A percentile compares a stretch with the other conserved stretches of the same genome.
phyloP scores from a whole-genome alignment of 2,797 vertebrate species.

The Phaenicophaeus curvirostris region DNA sequence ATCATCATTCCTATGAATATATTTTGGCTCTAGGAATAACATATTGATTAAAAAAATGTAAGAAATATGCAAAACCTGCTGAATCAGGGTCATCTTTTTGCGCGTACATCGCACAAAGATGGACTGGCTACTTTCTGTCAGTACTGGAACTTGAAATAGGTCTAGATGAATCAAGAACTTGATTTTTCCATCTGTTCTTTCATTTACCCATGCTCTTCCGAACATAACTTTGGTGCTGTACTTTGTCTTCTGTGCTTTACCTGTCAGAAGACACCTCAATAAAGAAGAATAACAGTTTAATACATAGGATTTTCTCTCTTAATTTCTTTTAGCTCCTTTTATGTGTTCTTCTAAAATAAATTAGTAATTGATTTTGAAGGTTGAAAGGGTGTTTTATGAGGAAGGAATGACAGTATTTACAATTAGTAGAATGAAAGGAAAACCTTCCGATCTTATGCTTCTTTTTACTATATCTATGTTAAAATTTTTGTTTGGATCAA shows the following conservation, averaged over 20 bases:
- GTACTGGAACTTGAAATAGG: slow-evolving; percentile 7
- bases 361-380: background rate
- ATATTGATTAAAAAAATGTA: background rate
- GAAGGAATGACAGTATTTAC: background rate
- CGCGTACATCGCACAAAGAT: background rate
- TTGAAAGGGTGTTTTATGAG: background rate
- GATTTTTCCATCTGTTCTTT: slow-evolving; percentile 59
- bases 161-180: slow-evolving; percentile 20
- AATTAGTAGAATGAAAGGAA: background rate
- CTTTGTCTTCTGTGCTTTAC: slow-evolving; percentile 27
- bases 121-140: background rate
- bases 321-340: background rate
- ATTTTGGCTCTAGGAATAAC: background rate
- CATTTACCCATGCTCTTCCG: slow-evolving; percentile 12
- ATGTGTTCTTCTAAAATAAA: background rate
- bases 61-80: background rate
- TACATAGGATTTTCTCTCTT: background rate
- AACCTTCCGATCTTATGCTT: background rate
- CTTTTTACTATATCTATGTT: background rate
- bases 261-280: background rate
- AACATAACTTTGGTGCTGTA: slow-evolving; percentile 1
- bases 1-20: background rate
- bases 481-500: background rate
- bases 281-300: background rate
- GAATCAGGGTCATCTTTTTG: background rate